Evolutionary conservation across 2,797 vertebrate genomes (phyloP).

Genomic region (Trachops cirrhosus): DNA sequence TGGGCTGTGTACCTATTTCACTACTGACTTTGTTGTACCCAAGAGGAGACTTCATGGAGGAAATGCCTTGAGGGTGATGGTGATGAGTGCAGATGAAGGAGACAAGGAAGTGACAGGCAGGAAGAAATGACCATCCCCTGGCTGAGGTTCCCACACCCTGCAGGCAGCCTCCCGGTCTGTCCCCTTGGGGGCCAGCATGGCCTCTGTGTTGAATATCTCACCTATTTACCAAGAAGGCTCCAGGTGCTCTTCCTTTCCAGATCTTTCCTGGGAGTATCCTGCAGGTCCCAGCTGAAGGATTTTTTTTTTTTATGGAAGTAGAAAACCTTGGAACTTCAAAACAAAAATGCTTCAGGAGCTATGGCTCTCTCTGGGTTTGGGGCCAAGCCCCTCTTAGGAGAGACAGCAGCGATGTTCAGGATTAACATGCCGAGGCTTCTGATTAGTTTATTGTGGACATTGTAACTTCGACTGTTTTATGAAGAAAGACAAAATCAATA

Average conservation of each 20-base stretch:
- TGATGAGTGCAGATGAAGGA: neutral
- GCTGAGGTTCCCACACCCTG: neutral
- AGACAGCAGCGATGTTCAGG: too few relatives aligned
- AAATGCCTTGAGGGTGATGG: neutral
- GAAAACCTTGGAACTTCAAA: neutral
- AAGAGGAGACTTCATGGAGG: neutral
- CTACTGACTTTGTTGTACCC: neutral
- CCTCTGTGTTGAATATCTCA: neutral
- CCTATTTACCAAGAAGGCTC: neutral
- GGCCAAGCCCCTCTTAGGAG: neutral
- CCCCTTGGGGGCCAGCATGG: neutral
- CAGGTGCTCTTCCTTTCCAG: neutral
- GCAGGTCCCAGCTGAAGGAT: neutral
- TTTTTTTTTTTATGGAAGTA: neutral
- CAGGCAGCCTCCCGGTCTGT: neutral
- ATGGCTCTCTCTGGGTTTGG: neutral
- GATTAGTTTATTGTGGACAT: neutral
- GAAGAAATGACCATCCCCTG: neutral
- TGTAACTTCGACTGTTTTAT: neutral
- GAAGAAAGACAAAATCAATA: constrained; percentile 57
- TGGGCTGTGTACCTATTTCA: neutral
- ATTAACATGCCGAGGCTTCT: neutral
- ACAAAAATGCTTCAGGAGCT: neutral
- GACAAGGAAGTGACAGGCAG: neutral
- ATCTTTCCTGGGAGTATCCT: neutral